Percentiles rank a stretch among this genome's conserved stretches.
Conservation (phyloP, 2,113 vertebrate species). For the Hiodon tergisus region DNA sequence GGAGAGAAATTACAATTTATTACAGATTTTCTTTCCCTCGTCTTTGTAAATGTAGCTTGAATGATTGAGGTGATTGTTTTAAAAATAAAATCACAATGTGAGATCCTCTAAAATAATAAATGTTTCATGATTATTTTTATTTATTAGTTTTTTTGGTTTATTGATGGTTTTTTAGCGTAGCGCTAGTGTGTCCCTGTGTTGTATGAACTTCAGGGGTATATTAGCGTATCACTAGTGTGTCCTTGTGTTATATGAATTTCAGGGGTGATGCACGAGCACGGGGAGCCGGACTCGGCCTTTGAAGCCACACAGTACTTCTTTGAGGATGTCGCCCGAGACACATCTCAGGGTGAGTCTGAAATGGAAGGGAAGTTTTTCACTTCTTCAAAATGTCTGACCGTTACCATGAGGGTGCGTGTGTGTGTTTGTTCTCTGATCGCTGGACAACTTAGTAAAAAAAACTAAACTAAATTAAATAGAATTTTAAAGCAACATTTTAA, state of each 20-base stretch:
- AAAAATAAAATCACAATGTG: no score
- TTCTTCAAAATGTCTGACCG: neutral
- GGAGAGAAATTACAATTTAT: no score
- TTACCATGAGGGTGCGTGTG: neutral
- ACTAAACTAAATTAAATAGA: no score
- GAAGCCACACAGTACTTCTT: conserved; percentile 98
- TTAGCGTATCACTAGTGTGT: neutral
- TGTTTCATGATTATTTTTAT: no score
- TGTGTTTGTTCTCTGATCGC: no score
- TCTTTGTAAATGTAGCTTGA: no score
- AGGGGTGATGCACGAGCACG: conserved; percentile 77
- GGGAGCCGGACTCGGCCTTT: conserved; percentile 95
- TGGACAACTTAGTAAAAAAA: no score
- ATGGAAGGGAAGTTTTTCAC: neutral
- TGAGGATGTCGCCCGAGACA: conserved; percentile 92
- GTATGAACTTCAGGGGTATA: neutral
- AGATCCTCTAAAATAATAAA: no score
- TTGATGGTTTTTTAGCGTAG: neutral
- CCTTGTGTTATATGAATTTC: conserved; percentile 1
- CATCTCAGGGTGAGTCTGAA: conserved; percentile 72
- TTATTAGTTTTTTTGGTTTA: no score
- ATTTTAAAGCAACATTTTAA: no score
- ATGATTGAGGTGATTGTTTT: no score
- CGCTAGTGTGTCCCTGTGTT: neutral
- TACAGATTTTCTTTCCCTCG: no score